phyloP scores from a whole-genome alignment of 2,113 vertebrate genomes.

The Bos indicus region DNA sequence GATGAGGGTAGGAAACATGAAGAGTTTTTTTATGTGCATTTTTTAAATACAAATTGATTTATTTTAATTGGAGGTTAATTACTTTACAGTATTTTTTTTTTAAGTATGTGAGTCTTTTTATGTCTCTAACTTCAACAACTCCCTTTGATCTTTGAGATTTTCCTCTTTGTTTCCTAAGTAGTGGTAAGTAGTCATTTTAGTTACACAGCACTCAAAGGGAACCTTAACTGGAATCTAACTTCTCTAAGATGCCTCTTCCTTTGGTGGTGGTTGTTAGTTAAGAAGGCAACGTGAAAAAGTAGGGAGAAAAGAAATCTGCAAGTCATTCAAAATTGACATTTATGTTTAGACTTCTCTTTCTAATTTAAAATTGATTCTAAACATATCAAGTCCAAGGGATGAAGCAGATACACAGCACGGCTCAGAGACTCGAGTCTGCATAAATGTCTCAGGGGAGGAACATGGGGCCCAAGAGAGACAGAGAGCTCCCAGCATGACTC shows the following conservation, averaged over 20 bases:
- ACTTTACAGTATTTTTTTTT: no score
- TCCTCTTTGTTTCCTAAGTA: background rate
- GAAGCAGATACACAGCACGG: background rate
- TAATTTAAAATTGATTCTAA: background rate
- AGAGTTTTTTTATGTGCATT: background rate
- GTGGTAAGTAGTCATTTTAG: background rate
- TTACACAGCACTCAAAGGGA: background rate
- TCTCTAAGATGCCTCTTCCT: background rate
- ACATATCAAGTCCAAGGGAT: background rate
- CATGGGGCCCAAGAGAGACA: background rate
- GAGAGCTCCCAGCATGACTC: background rate
- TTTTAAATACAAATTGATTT: no score
- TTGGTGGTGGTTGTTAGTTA: background rate
- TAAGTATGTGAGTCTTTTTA: background rate
- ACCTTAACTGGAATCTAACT: background rate
- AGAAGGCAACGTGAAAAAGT: background rate
- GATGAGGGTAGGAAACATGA: background rate
- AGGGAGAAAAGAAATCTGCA: background rate
- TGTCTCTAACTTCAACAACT: background rate
- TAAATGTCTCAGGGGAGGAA: background rate
- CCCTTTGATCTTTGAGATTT: background rate
- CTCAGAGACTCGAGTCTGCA: background rate
- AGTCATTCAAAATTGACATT: slow-evolving; percentile 4
- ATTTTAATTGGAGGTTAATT: no score
- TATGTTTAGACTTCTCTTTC: background rate